Evolutionary conservation across 2,797 vertebrate genomes (phyloP).

Genomic region (Aeoliscus strigatus): DNA sequence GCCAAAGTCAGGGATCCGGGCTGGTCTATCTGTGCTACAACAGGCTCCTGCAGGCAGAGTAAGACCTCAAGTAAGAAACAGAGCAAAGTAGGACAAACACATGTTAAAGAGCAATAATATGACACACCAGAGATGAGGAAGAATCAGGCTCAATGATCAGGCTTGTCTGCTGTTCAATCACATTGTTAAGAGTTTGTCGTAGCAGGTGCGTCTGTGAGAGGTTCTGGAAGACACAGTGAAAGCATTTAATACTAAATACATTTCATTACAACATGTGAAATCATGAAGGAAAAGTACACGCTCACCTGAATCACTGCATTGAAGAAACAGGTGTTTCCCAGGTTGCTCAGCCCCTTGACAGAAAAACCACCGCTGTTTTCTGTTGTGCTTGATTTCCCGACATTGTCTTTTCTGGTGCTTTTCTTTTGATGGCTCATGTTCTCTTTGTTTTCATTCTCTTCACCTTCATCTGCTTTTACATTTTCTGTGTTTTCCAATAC

Average conservation of each 20-base stretch:
- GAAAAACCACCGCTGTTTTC: constrained; percentile 36
- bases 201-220: constrained; percentile 90
- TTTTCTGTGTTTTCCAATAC: constrained; percentile 19
- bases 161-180: constrained; percentile 75
- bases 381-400: constrained; percentile 46
- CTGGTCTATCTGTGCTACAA: constrained; percentile 79
- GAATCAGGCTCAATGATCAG: constrained; percentile 72
- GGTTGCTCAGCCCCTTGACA: constrained; percentile 92
- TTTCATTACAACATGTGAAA: neutral
- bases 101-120: neutral
- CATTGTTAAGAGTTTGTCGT: constrained; percentile 80
- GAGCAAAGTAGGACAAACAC: neutral
- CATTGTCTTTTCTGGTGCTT: constrained; percentile 63
- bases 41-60: constrained; percentile 73
- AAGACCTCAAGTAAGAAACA: neutral
- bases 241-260: neutral
- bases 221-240: constrained; percentile 70
- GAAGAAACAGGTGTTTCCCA: constrained; percentile 98
- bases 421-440: constrained; percentile 72
- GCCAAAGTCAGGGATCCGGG: constrained; percentile 89
- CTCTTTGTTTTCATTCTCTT: constrained; percentile 72
- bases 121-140: constrained; percentile 65
- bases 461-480: constrained; percentile 39
- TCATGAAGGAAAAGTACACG: neutral
- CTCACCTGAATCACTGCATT: constrained; percentile 95